Conservation (phyloP, 2,113 vertebrate species). For the Gasterosteus aculeatus region DNA sequence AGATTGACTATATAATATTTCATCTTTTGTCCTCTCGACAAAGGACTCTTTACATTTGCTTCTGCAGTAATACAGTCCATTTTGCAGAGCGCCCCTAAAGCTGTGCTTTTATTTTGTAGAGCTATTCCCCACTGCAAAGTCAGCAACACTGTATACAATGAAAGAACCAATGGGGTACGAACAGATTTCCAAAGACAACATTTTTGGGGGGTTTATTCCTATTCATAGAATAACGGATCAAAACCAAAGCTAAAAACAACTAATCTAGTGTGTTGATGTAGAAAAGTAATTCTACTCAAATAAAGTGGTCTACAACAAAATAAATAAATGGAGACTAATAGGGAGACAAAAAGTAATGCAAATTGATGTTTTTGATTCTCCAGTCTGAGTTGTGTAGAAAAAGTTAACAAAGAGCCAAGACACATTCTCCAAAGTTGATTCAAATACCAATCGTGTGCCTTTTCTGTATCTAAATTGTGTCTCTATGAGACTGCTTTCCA, state of each 20-base stretch:
- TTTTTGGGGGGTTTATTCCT: too few relatives aligned
- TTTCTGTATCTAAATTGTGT: not conserved
- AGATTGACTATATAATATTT: not conserved
- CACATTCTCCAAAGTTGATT: not conserved
- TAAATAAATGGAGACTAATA: not conserved
- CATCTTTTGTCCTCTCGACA: not conserved
- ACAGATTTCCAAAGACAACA: not conserved
- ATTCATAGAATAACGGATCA: not conserved
- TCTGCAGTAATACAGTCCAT: not conserved
- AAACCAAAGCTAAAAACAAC: not conserved
- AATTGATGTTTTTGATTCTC: not conserved
- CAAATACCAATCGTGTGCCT: not conserved
- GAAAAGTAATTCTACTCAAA: not conserved
- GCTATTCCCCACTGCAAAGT: slow-evolving; percentile 20
- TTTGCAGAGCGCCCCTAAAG: not conserved
- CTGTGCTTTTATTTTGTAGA: slow-evolving; percentile 37
- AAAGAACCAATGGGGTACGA: not conserved
- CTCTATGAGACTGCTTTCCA: not conserved
- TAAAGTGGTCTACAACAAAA: not conserved
- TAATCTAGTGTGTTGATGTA: too few relatives aligned
- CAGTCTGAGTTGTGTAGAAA: not conserved
- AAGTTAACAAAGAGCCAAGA: not conserved
- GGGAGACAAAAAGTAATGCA: not conserved
- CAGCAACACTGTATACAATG: slow-evolving; percentile 34
- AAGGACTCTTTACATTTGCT: not conserved